Evolutionary conservation across 2,888 invertebrate species (phyloP).

Genomic region (Drosophila fulvimacula): DNA sequence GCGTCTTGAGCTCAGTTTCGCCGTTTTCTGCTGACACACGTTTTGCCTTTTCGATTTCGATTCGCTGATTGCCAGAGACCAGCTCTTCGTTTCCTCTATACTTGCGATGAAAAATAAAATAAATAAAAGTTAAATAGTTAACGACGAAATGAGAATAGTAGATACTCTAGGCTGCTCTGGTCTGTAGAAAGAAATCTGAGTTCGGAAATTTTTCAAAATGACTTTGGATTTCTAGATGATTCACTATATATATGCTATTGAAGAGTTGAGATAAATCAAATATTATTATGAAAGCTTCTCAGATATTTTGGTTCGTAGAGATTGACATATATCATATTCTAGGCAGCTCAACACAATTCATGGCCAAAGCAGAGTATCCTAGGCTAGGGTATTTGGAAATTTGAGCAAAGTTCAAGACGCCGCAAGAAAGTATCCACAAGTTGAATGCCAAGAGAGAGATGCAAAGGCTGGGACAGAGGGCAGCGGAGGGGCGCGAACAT

Average conservation of each 20-base stretch:
- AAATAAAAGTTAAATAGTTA: slow-evolving; percentile 4
- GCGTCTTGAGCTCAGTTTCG: slow-evolving; percentile 29
- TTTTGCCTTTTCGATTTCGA: slow-evolving; percentile 47
- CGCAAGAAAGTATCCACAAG: slow-evolving; percentile 48
- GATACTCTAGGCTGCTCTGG: slow-evolving; percentile 23
- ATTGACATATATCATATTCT: too few relatives aligned
- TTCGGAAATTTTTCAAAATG: too few relatives aligned
- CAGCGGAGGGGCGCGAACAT: background rate
- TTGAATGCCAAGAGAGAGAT: slow-evolving; percentile 20
- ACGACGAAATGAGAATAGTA: background rate
- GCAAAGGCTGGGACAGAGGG: background rate
- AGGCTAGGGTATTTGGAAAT: slow-evolving; percentile 11
- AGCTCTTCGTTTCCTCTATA: background rate
- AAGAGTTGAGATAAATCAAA: background rate
- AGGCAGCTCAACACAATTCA: background rate
- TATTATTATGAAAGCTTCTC: background rate
- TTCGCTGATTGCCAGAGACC: slow-evolving; percentile 61
- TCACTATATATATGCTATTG: too few relatives aligned
- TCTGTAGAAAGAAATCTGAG: too few relatives aligned
- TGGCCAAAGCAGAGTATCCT: background rate
- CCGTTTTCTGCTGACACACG: slow-evolving; percentile 65
- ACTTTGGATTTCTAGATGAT: too few relatives aligned
- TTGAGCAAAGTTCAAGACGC: slow-evolving; percentile 45
- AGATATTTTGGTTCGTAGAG: background rate
- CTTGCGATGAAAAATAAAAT: background rate